Conservation (phyloP, 1,140 invertebrate species). For the Mesaphorura yosii region DNA sequence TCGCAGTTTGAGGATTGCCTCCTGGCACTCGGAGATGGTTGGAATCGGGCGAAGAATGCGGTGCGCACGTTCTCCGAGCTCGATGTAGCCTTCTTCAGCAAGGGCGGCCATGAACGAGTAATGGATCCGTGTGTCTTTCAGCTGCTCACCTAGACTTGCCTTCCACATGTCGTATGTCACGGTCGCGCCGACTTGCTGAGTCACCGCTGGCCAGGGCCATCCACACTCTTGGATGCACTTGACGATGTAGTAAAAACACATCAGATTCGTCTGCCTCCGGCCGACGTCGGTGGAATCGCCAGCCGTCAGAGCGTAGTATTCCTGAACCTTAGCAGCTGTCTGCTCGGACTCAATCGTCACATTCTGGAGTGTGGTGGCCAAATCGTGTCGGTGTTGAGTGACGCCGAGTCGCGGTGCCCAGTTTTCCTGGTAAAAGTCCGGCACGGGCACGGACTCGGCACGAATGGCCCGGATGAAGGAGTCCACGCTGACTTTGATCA, state of each 20-base stretch:
- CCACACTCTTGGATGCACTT: slow-evolving; percentile 2
- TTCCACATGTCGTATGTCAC: neutral
- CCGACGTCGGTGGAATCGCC: no score
- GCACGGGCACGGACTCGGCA: neutral
- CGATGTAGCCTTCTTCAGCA: neutral
- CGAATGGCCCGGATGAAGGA: neutral
- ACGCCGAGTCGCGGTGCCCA: neutral
- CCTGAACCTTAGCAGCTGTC: no score
- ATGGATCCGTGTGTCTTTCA: neutral
- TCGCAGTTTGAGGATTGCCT: no score
- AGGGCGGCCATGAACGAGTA: neutral
- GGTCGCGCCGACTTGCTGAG: neutral
- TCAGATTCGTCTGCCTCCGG: no score
- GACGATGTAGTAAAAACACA: neutral
- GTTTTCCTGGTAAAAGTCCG: slow-evolving; percentile 2
- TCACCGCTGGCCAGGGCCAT: slow-evolving; percentile 1
- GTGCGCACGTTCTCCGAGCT: neutral
- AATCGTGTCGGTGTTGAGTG: no score
- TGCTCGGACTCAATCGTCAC: no score
- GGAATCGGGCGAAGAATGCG: no score
- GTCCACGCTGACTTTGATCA: neutral
- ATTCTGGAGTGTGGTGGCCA: no score
- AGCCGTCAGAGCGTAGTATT: no score
- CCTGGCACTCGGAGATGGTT: no score
- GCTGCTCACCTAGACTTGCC: neutral